A percentile compares a stretch with the other conserved stretches of the same genome.
These are phyloP conservation scores for Cassiopea andromeda DNA, from an alignment of 30 jellyfish, hydroid and myxozoan genomes.

Conservation along the genomic window DNA sequence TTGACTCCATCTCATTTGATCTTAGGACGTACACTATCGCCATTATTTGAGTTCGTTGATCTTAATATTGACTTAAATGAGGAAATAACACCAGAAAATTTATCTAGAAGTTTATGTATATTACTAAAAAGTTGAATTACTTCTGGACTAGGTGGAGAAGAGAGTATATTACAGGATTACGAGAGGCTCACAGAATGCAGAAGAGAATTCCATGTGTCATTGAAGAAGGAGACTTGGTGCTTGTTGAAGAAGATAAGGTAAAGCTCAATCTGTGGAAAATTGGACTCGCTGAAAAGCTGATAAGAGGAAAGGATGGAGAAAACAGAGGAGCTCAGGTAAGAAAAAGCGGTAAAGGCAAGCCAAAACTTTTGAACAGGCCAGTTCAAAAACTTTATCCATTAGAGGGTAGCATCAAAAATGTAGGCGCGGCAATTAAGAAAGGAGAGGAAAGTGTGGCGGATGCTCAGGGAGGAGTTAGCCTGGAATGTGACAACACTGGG, in stretches of 20 bases:
- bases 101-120: background rate
- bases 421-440: background rate
- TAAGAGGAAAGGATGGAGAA: background rate
- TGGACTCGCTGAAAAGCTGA: background rate
- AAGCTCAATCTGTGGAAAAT: background rate
- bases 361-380: background rate
- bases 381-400: background rate
- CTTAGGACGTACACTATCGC: background rate
- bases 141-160: background rate
- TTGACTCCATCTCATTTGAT: background rate
- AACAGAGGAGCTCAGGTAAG: background rate
- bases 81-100: background rate
- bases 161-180: background rate
- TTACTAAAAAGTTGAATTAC: background rate
- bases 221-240: background rate
- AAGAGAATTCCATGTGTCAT: background rate
- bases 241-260: background rate
- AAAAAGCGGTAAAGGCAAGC: background rate
- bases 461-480: background rate
- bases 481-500: background rate
- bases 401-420: background rate
- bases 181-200: background rate
- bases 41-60: background rate
- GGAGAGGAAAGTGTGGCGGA: background rate
- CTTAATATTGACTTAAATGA: background rate